Conservation (phyloP, 2,797 vertebrate species). For the Spondyliosoma cantharus region DNA sequence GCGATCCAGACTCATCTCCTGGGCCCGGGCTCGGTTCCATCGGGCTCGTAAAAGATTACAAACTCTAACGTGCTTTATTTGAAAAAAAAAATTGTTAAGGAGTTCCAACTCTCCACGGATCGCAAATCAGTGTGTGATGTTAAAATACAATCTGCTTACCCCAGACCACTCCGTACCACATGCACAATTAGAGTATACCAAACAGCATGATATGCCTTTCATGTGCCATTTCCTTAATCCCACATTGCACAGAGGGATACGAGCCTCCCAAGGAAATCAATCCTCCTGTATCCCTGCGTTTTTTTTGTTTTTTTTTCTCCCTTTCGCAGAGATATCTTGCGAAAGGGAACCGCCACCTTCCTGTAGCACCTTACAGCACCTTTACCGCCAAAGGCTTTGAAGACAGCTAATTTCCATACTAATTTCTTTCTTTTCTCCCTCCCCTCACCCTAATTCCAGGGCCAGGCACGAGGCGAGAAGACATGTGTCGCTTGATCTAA, state of each 20-base stretch:
- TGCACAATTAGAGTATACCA: conserved; percentile 82
- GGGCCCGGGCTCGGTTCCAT: conserved; percentile 34
- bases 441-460: conserved; percentile 75
- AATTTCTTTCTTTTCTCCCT: conserved; percentile 83
- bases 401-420: conserved; percentile 88
- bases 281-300: conserved; percentile 74
- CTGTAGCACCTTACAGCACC: conserved; percentile 80
- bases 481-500: conserved; percentile 85
- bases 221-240: conserved; percentile 85
- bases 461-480: conserved; percentile 74
- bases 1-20: conserved; percentile 39
- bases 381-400: conserved; percentile 83
- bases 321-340: conserved; percentile 74
- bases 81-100: conserved; percentile 54
- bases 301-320: conserved; percentile 77
- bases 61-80: conserved; percentile 57
- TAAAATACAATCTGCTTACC: conserved; percentile 77
- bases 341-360: conserved; percentile 79
- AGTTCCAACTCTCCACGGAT: conserved; percentile 56
- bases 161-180: conserved; percentile 73
- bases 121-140: conserved; percentile 59
- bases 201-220: conserved; percentile 82
- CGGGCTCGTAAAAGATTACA: conserved; percentile 43
- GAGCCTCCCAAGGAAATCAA: conserved; percentile 81
- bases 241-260: conserved; percentile 76